Percentiles rank a stretch among this genome's conserved stretches.
Conservation (phyloP, 2,888 invertebrate genomes). For the Chymomyza fuscimana region DNA sequence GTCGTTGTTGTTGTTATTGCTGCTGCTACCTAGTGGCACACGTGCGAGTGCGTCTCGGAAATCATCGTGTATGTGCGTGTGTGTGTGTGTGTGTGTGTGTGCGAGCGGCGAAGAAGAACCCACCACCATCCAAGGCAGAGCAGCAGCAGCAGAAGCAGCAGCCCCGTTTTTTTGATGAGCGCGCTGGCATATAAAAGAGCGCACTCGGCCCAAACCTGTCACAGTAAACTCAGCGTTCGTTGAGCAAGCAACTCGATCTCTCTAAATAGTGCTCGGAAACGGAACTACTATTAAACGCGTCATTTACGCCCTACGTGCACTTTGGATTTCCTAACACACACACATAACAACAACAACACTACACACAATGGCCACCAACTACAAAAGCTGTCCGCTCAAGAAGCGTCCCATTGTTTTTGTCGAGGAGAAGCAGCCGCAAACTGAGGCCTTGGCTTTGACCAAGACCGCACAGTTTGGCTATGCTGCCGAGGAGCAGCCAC, state of each 20-base stretch:
- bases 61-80: slow-evolving; percentile 20
- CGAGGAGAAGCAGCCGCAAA: slow-evolving; percentile 80
- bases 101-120: slow-evolving; percentile 62
- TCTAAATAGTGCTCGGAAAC: slow-evolving; percentile 16
- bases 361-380: slow-evolving; percentile 81
- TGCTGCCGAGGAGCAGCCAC: slow-evolving; percentile 65
- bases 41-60: slow-evolving; percentile 37
- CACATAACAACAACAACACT: background rate
- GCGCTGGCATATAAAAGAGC: slow-evolving; percentile 70
- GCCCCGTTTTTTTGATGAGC: slow-evolving; percentile 33
- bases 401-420: slow-evolving; percentile 90
- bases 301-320: slow-evolving; percentile 4
- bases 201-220: slow-evolving; percentile 75
- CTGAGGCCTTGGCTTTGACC: slow-evolving; percentile 65
- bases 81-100: slow-evolving; percentile 34
- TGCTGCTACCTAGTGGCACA: slow-evolving; percentile 64
- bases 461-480: slow-evolving; percentile 44
- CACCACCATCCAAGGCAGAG: slow-evolving; percentile 48
- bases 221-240: slow-evolving; percentile 75
- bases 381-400: slow-evolving; percentile 94
- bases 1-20: slow-evolving; percentile 31
- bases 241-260: slow-evolving; percentile 65
- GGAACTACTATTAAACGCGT: slow-evolving; percentile 22
- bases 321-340: slow-evolving; percentile 24
- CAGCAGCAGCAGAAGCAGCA: slow-evolving; percentile 36